Evolutionary conservation across 2,797 vertebrate species (phyloP).

Genomic region (Lindbergichthys nudifrons): DNA sequence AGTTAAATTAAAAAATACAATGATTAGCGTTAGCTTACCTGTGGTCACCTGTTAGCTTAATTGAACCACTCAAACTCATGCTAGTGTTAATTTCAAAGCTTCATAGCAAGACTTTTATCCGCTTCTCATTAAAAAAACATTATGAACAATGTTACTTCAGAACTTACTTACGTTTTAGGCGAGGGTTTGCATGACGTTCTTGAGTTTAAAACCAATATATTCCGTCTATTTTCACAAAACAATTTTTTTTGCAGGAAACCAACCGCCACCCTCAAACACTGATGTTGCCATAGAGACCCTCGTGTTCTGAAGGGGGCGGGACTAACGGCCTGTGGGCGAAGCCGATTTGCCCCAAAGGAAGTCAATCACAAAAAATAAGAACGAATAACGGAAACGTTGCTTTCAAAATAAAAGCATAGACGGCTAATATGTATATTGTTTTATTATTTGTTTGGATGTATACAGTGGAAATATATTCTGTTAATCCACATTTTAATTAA

Average conservation of each 20-base stretch:
- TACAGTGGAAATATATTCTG: fast-evolving
- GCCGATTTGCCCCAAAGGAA: not conserved
- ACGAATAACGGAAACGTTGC: fast-evolving
- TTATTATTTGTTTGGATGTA: not conserved
- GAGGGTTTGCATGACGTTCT: not conserved
- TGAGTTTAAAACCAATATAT: not conserved
- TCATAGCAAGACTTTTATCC: not conserved
- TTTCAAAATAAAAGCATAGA: conserved; percentile 47
- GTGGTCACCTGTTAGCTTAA: not conserved
- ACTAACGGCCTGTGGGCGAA: not conserved
- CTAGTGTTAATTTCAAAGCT: not conserved
- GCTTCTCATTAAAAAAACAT: not conserved
- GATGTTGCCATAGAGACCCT: conserved; percentile 51
- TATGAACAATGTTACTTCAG: not conserved
- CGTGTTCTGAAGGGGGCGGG: conserved; percentile 16
- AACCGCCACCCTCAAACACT: conserved; percentile 33
- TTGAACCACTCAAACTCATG: not conserved
- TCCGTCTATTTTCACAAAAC: not conserved
- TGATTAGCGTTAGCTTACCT: not conserved
- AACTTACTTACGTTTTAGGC: conserved; percentile 19
- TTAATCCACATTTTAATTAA: fast-evolving
- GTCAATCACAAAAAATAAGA: fast-evolving
- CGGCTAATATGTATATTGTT: fast-evolving
- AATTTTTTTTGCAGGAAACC: not conserved
- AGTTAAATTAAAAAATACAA: too few species aligned